These are phyloP conservation scores for Gryllus bimaculatus DNA, from an alignment of 1,140 invertebrate species.

Conservation along the genomic window DNA sequence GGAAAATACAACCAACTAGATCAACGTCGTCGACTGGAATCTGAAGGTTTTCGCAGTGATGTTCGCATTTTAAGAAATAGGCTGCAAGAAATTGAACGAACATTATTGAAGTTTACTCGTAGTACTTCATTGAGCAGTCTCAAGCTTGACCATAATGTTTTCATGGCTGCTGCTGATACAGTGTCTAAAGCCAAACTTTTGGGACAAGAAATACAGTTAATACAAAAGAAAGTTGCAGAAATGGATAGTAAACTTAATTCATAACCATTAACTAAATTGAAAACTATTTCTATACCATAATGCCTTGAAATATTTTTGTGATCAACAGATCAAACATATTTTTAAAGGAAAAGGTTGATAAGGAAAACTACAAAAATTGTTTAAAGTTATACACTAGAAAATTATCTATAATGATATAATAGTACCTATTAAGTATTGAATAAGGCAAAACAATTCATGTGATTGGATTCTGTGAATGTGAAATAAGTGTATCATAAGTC, in stretches of 20 bases:
- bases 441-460: no score
- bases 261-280: not conserved
- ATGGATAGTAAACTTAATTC: not conserved
- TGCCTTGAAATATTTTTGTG: not conserved
- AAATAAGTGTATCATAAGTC: no score
- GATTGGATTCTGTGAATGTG: no score
- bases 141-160: not conserved
- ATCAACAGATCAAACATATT: not conserved
- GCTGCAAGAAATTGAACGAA: not conserved
- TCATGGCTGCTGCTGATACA: not conserved
- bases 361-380: not conserved
- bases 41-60: slow-evolving; percentile 12
- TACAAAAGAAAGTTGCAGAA: slow-evolving; percentile 8
- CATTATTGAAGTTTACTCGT: not conserved
- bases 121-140: not conserved
- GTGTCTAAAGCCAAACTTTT: not conserved
- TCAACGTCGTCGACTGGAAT: slow-evolving; percentile 7
- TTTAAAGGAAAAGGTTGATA: not conserved
- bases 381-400: no score
- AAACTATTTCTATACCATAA: not conserved
- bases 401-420: no score
- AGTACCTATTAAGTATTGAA: no score
- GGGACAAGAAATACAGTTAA: not conserved
- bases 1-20: not conserved
- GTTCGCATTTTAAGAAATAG: not conserved